These are phyloP conservation scores for Charaxes varanes DNA, from an alignment of 1,140 invertebrate species.

Conservation along the genomic window DNA sequence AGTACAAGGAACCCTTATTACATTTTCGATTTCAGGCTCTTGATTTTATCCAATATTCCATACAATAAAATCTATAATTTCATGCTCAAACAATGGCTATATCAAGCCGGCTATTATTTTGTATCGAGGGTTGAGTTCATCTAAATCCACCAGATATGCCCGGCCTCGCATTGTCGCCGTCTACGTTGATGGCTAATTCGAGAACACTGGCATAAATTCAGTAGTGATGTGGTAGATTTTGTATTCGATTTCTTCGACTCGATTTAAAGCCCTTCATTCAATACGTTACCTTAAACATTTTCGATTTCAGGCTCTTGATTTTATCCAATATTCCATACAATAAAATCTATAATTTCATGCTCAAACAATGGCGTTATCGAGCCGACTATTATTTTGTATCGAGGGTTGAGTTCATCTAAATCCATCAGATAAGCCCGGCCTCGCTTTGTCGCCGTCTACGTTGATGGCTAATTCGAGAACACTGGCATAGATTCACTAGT, in stretches of 20 bases:
- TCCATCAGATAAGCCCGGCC: constrained; percentile 57
- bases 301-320: no score
- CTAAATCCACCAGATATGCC: constrained; percentile 68
- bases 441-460: constrained; percentile 56
- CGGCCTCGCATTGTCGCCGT: constrained; percentile 53
- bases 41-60: no score
- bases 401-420: constrained; percentile 70
- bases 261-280: no score
- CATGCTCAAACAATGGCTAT: constrained; percentile 72
- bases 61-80: no score
- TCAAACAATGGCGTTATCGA: constrained; percentile 72
- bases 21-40: no score
- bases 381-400: constrained; percentile 71
- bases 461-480: constrained; percentile 61
- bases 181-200: constrained; percentile 61
- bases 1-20: no score
- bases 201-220: no score
- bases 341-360: constrained; percentile 74
- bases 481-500: no score
- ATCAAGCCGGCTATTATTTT: constrained; percentile 71
- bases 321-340: no score
- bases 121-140: constrained; percentile 69
- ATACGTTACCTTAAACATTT: no score
- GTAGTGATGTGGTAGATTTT: no score
- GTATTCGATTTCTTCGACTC: no score